These are phyloP conservation scores for Synergus gifuensis DNA, from an alignment of 2,888 invertebrate species.

Conservation along the genomic window DNA sequence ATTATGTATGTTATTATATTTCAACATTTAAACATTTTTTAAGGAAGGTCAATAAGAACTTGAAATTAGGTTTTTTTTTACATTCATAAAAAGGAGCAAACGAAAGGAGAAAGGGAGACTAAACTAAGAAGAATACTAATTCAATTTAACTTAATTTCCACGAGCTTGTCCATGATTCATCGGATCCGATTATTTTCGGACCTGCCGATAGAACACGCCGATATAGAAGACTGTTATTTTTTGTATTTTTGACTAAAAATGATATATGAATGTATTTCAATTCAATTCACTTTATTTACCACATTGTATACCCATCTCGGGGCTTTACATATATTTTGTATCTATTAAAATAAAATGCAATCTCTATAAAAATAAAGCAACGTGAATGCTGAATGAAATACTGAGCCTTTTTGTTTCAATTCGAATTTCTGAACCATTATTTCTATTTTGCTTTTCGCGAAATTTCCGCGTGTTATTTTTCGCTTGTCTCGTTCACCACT, in stretches of 20 bases:
- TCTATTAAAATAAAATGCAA: neutral
- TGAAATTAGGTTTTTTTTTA: neutral
- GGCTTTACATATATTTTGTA: too few species aligned
- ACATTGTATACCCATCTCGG: too few species aligned
- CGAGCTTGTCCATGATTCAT: conserved; percentile 25
- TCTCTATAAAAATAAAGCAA: neutral
- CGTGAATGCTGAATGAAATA: neutral
- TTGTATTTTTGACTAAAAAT: neutral
- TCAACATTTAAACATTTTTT: neutral
- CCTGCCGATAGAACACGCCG: conserved; percentile 17
- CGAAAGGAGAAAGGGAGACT: conserved; percentile 30
- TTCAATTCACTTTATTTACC: too few species aligned
- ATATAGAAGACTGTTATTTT: conserved; percentile 1
- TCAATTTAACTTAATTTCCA: conserved; percentile 26
- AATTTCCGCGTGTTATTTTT: conserved; percentile 1
- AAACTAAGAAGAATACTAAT: conserved; percentile 33
- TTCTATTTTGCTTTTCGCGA: neutral
- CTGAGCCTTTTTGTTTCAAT: conserved; percentile 6
- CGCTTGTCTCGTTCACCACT: neutral
- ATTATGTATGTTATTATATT: neutral
- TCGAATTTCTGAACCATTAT: neutral
- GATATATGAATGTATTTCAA: neutral
- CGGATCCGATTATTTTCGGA: conserved; percentile 30
- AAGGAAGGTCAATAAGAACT: neutral
- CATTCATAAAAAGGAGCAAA: neutral